A percentile compares a stretch with the other conserved stretches of the same genome.
These are phyloP conservation scores for Prenolepis imparis DNA, from an alignment of 2,888 invertebrate species.

Conservation along the genomic window DNA sequence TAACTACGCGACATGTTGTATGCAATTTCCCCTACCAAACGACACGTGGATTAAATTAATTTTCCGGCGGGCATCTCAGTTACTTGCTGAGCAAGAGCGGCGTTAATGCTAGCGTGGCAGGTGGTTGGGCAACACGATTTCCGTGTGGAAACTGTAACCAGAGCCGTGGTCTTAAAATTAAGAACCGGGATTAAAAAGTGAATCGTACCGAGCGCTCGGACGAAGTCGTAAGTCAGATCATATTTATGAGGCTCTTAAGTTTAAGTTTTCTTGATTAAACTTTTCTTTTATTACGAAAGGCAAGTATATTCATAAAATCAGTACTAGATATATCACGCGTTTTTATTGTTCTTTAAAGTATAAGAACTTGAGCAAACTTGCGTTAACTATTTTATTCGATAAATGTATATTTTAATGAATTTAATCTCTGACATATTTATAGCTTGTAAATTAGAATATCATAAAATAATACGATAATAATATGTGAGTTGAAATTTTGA, in stretches of 20 bases:
- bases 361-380: background rate
- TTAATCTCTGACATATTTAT: background rate
- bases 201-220: conserved; percentile 17
- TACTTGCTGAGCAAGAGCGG: conserved; percentile 57
- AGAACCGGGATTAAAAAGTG: conserved; percentile 54
- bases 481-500: background rate
- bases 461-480: background rate
- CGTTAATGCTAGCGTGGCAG: conserved; percentile 50
- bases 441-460: background rate
- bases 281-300: conserved; percentile 20
- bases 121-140: conserved; percentile 55
- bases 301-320: conserved; percentile 17
- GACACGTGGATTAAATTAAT: conserved; percentile 74
- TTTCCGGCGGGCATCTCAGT: conserved; percentile 63
- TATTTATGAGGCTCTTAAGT: conserved; percentile 45
- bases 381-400: background rate
- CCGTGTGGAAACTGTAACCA: conserved; percentile 48
- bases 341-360: background rate
- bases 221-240: conserved; percentile 43
- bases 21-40: conserved; percentile 52
- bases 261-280: conserved; percentile 42
- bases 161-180: conserved; percentile 54
- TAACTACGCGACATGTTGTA: conserved; percentile 48
- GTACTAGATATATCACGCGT: conserved; percentile 14
- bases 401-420: background rate